A percentile compares a stretch with the other conserved stretches of the same genome.
These are phyloP conservation scores for Oryctolagus cuniculus DNA, from an alignment of 2,113 vertebrate species.

Conservation along the genomic window DNA sequence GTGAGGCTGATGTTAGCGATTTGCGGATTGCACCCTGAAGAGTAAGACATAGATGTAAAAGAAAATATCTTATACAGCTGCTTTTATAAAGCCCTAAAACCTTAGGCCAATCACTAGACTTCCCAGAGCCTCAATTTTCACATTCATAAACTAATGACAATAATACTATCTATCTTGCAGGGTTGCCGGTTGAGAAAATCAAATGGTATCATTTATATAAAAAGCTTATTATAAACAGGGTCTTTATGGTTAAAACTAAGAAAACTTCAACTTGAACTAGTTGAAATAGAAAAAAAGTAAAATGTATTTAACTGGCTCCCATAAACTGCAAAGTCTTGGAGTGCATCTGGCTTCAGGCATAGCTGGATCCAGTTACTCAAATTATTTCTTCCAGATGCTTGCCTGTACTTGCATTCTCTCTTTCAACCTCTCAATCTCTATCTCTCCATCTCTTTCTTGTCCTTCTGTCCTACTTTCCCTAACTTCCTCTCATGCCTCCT, in stretches of 20 bases:
- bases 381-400: conserved; percentile 74
- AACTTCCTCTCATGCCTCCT: background rate
- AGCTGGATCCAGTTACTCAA: conserved; percentile 74
- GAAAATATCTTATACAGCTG: background rate
- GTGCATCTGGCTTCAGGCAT: conserved; percentile 77
- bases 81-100: background rate
- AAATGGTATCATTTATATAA: conserved; percentile 27
- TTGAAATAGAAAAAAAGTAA: conserved; percentile 64
- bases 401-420: conserved; percentile 9
- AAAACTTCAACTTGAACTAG: conserved; percentile 52
- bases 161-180: background rate
- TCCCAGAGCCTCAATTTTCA: background rate
- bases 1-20: background rate
- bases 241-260: conserved; percentile 49
- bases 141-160: conserved; percentile 21
- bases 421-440: conserved; percentile 11
- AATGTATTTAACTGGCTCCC: conserved; percentile 38
- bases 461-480: background rate
- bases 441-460: conserved; percentile 28
- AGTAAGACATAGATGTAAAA: background rate
- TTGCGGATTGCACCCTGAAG: background rate
- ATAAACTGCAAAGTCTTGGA: conserved; percentile 58
- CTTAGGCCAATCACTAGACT: background rate
- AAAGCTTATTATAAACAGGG: conserved; percentile 42
- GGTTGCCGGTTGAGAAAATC: conserved; percentile 38